Percentiles rank a stretch among this genome's conserved stretches.
Evolutionary conservation across 2,113 vertebrate genomes (phyloP).

Genomic region (Elanoides forficatus): DNA sequence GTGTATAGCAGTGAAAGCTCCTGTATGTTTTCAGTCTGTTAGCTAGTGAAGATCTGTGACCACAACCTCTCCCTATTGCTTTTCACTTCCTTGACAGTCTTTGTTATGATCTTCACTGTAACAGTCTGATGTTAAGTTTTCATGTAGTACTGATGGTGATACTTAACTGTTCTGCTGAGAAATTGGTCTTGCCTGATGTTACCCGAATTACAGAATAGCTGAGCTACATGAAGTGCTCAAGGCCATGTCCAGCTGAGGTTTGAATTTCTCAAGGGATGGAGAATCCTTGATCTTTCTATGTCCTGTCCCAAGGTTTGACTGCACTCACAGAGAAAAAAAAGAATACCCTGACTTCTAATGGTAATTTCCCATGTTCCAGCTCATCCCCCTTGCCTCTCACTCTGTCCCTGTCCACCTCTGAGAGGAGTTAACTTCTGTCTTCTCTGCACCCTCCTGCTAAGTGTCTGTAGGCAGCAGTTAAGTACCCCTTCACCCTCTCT

Average conservation of each 20-base stretch:
- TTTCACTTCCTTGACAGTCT: background rate
- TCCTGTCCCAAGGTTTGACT: background rate
- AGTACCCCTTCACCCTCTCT: background rate
- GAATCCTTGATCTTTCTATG: background rate
- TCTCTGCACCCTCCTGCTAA: background rate
- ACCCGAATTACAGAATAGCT: background rate
- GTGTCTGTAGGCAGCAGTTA: background rate
- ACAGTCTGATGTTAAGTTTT: background rate
- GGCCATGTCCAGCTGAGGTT: background rate
- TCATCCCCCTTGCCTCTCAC: background rate
- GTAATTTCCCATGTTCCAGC: background rate
- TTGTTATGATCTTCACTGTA: background rate
- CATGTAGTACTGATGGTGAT: background rate
- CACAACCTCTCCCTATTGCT: background rate
- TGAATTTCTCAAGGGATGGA: background rate
- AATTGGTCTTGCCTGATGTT: background rate
- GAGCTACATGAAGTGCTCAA: background rate
- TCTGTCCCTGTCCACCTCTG: background rate
- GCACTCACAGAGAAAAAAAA: background rate
- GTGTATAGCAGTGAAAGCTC: background rate
- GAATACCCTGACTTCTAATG: background rate
- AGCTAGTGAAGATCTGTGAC: background rate
- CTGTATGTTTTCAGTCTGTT: background rate
- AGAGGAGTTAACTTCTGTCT: background rate
- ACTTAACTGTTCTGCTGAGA: background rate